Percentiles rank a stretch among this genome's conserved stretches.
phyloP scores from a whole-genome alignment of 2,888 invertebrate genomes.

The Melanophora roralis region DNA sequence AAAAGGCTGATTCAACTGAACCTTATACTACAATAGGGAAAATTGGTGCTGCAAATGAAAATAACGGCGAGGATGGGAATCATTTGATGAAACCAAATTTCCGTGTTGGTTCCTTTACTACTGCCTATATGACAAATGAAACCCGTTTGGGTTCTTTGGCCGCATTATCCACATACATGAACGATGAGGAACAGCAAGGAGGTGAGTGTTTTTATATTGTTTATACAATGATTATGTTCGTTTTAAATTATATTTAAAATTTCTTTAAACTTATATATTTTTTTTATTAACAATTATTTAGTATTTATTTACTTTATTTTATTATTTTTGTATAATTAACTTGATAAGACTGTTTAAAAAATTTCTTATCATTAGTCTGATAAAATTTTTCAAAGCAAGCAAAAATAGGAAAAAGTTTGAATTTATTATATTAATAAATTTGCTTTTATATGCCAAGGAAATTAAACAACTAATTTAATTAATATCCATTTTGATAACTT shows the following conservation, averaged over 20 bases:
- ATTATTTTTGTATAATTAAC: neutral
- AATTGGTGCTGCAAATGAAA: constrained; percentile 63
- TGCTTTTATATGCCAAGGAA: no score
- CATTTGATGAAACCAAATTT: constrained; percentile 81
- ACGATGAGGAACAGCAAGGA: constrained; percentile 73
- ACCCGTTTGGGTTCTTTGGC: constrained; percentile 76
- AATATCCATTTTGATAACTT: no score
- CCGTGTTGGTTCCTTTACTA: constrained; percentile 80
- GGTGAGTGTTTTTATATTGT: constrained; percentile 67
- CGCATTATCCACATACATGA: constrained; percentile 76
- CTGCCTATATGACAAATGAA: constrained; percentile 73
- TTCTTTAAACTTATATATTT: constrained; percentile 13
- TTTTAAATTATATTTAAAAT: neutral
- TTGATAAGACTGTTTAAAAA: constrained; percentile 19
- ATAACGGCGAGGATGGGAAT: constrained; percentile 80
- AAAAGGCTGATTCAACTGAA: constrained; percentile 51
- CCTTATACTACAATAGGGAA: no score
- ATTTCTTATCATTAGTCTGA: constrained; percentile 20
- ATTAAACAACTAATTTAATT: no score
- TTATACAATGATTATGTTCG: neutral
- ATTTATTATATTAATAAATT: no score
- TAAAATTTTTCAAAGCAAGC: neutral
- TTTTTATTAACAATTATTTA: neutral
- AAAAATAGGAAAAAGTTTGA: neutral
- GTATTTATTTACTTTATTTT: neutral